Conservation (phyloP, 2,113 vertebrate species). For the Bubo blakistoni region DNA sequence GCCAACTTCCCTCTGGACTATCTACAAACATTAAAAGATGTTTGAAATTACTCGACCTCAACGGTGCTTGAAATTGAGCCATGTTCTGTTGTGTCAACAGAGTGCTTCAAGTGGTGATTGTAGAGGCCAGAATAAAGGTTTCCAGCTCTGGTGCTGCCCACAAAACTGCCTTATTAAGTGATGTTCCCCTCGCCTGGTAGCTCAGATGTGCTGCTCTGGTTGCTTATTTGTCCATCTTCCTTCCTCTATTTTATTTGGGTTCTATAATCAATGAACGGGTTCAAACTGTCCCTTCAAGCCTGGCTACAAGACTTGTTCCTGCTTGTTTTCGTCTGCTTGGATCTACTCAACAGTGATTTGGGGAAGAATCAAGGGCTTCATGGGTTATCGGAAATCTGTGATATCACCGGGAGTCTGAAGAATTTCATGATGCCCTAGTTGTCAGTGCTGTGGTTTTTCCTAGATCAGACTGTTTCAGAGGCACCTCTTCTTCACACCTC, state of each 20-base stretch:
- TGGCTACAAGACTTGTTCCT: neutral
- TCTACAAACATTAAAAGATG: slow-evolving; percentile 55
- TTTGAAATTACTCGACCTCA: slow-evolving; percentile 58
- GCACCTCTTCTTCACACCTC: neutral
- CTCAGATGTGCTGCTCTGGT: neutral
- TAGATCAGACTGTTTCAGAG: neutral
- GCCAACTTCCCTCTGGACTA: slow-evolving; percentile 38
- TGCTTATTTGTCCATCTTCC: neutral
- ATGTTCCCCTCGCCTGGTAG: neutral
- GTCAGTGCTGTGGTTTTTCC: neutral
- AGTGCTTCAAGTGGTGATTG: slow-evolving; percentile 5
- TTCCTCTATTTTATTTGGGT: neutral
- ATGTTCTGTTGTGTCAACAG: slow-evolving; percentile 41
- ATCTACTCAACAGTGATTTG: neutral
- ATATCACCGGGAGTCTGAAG: neutral
- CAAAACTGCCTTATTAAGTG: slow-evolving; percentile 3
- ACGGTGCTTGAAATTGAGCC: slow-evolving; percentile 49
- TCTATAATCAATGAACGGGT: neutral
- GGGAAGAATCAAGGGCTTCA: neutral
- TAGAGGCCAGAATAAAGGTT: neutral
- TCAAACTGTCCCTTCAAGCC: neutral
- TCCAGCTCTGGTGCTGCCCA: slow-evolving; percentile 5
- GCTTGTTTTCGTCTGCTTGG: neutral
- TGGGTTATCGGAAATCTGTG: neutral
- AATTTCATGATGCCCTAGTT: rapidly evolving